phyloP scores from a whole-genome alignment of 2,797 vertebrate genomes.

The Mustela erminea region DNA sequence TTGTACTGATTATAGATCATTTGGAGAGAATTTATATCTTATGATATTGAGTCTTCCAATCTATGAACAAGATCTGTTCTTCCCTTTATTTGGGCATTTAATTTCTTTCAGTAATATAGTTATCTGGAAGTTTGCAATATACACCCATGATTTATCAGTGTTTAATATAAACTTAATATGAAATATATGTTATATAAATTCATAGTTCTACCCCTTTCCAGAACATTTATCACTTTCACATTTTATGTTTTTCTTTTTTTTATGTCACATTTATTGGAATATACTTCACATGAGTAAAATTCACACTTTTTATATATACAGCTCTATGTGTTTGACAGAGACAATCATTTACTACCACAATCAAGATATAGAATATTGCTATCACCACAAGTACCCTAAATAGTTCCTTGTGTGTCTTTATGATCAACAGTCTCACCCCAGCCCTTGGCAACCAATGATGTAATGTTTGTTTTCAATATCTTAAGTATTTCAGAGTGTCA shows the following conservation, averaged over 20 bases:
- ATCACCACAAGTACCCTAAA: neutral
- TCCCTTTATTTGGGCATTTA: neutral
- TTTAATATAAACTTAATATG: constrained; percentile 3
- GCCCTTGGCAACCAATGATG: neutral
- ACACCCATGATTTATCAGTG: neutral
- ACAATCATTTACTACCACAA: neutral
- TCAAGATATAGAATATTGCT: neutral
- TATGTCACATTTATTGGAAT: neutral
- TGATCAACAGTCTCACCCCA: neutral
- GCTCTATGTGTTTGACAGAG: neutral
- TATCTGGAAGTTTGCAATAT: neutral
- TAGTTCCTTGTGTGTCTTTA: neutral
- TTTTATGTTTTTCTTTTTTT: constrained; percentile 14
- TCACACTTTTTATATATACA: neutral
- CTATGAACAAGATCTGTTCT: neutral
- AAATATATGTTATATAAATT: neutral
- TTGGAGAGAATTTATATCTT: constrained; percentile 33
- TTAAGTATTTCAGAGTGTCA: neutral
- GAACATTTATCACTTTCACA: neutral
- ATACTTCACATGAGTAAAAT: neutral
- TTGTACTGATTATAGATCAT: neutral
- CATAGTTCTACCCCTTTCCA: neutral
- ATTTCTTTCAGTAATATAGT: neutral
- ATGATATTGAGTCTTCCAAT: neutral
- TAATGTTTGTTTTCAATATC: neutral